Evolutionary conservation across 2,113 vertebrate species (phyloP).

Genomic region (Urocitellus parryii): DNA sequence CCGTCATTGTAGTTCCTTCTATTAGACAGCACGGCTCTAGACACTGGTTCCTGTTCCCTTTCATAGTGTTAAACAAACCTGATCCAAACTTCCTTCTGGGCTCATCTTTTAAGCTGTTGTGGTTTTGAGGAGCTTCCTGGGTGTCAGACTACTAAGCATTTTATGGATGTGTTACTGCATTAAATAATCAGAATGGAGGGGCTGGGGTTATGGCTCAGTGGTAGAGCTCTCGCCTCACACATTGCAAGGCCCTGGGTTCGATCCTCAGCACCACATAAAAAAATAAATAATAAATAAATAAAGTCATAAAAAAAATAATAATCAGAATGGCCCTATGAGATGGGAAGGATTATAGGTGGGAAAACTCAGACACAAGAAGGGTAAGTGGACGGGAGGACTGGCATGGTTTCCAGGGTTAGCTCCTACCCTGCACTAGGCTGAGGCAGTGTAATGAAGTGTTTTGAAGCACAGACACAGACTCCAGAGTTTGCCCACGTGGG

Average conservation of each 20-base stretch:
- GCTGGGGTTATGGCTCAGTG: too few relatives aligned
- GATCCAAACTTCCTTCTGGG: background rate
- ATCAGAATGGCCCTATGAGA: background rate
- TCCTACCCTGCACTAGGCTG: background rate
- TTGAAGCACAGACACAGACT: background rate
- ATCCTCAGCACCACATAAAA: too few relatives aligned
- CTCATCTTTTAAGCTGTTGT: background rate
- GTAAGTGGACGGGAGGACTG: background rate
- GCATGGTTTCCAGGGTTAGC: background rate
- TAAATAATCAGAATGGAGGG: background rate
- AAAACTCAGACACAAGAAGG: background rate
- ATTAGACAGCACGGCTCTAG: accelerated
- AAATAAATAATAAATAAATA: too few relatives aligned
- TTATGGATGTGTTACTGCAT: background rate
- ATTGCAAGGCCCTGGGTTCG: too few relatives aligned
- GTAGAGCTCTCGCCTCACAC: too few relatives aligned
- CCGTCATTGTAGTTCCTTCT: background rate
- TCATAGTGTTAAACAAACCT: background rate
- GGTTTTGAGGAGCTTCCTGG: background rate
- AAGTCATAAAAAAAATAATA: background rate
- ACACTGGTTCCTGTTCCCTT: background rate
- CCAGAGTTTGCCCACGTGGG: accelerated
- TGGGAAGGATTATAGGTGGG: background rate
- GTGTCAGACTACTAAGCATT: background rate
- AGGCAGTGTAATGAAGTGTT: background rate